These are phyloP conservation scores for Therioaphis trifolii DNA, from an alignment of 2,888 invertebrate genomes.

Conservation along the genomic window DNA sequence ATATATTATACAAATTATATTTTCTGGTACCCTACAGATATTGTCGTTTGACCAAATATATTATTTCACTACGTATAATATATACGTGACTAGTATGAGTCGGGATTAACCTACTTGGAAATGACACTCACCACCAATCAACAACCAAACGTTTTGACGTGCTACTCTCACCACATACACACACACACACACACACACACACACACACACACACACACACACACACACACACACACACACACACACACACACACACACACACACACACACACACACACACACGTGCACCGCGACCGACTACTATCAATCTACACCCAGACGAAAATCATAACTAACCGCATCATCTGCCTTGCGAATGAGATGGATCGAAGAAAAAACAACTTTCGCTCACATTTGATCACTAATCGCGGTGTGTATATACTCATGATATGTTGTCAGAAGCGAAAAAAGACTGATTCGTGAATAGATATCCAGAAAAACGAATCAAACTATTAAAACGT, in stretches of 20 bases:
- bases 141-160: conserved; percentile 20
- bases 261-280: background rate
- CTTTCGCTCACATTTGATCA: conserved; percentile 39
- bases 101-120: conserved; percentile 58
- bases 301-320: conserved; percentile 24
- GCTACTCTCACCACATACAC: conserved; percentile 36
- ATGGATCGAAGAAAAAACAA: conserved; percentile 21
- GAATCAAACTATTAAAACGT: no score
- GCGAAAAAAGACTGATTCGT: background rate
- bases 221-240: background rate
- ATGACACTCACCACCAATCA: conserved; percentile 40
- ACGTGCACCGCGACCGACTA: background rate
- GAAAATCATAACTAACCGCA: conserved; percentile 23
- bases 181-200: background rate
- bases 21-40: no score
- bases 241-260: background rate
- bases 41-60: no score
- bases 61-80: background rate
- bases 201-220: background rate
- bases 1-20: no score
- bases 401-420: background rate
- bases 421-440: background rate
- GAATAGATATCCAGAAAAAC: background rate
- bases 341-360: background rate
- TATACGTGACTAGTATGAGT: conserved; percentile 41